phyloP scores from a whole-genome alignment of 2,888 invertebrate species.

The Scaptodrosophila latifasciaeformis region DNA sequence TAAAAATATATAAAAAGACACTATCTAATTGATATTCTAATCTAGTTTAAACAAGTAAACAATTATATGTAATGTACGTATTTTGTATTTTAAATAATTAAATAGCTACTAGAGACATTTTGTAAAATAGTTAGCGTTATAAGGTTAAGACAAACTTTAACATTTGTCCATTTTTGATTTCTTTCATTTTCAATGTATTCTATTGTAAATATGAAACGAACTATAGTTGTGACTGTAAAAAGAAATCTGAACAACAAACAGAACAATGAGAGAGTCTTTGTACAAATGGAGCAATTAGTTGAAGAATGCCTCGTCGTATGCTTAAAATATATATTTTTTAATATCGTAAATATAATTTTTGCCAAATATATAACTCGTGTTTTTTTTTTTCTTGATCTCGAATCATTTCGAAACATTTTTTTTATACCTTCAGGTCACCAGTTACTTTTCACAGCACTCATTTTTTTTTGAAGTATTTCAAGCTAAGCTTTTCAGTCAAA shows the following conservation, averaged over 20 bases:
- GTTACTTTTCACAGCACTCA: constrained; percentile 2
- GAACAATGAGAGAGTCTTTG: no score
- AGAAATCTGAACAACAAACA: not conserved
- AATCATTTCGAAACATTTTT: no score
- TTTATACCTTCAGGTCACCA: not conserved
- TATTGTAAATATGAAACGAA: constrained; percentile 13
- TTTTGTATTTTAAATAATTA: constrained; percentile 46
- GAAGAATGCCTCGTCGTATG: no score
- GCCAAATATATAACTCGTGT: no score
- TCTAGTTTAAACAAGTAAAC: constrained; percentile 29
- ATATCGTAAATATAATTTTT: not conserved
- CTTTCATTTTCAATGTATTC: constrained; percentile 25
- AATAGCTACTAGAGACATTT: constrained; percentile 24
- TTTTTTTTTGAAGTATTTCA: not conserved
- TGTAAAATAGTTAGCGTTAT: constrained; percentile 32
- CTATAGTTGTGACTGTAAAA: constrained; percentile 4
- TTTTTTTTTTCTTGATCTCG: not conserved
- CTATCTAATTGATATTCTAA: constrained; percentile 44
- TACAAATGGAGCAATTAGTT: no score
- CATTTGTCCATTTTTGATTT: not conserved
- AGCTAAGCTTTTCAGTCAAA: not conserved
- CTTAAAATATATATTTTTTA: no score
- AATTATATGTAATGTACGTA: constrained; percentile 31
- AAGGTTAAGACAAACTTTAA: not conserved
- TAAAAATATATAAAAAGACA: constrained; percentile 46